phyloP scores from a whole-genome alignment of 2,797 vertebrate species.

The Eremophila alpestris region DNA sequence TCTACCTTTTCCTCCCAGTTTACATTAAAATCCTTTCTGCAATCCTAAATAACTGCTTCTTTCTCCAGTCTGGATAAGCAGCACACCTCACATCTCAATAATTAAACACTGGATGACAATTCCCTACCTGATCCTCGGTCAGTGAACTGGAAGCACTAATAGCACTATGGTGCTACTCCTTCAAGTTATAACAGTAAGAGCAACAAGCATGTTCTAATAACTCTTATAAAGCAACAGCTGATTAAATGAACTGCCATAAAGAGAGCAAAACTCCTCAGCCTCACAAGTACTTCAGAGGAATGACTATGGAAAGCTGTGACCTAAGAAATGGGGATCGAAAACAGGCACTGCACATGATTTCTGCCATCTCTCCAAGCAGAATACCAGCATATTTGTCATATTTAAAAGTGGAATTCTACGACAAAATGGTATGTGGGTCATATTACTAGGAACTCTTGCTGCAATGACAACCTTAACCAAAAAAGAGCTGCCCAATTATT shows the following conservation, averaged over 20 bases:
- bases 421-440: constrained; percentile 4
- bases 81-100: background rate
- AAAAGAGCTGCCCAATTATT: constrained; percentile 8
- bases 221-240: background rate
- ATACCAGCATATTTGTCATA: background rate
- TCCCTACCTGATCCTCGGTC: background rate
- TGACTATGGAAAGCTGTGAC: background rate
- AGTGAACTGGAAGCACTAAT: background rate
- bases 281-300: background rate
- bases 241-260: background rate
- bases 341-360: background rate
- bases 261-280: background rate
- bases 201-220: background rate
- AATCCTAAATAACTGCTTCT: background rate
- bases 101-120: background rate
- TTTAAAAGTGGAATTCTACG: background rate
- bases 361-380: background rate
- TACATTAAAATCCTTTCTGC: background rate
- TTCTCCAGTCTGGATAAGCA: background rate
- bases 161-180: background rate
- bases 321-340: background rate
- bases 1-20: background rate
- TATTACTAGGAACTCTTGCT: background rate
- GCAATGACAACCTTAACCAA: background rate
- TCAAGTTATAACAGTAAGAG: background rate